These are phyloP conservation scores for Eugnorisma glareosa DNA, from an alignment of 2,888 invertebrate genomes.

Conservation along the genomic window DNA sequence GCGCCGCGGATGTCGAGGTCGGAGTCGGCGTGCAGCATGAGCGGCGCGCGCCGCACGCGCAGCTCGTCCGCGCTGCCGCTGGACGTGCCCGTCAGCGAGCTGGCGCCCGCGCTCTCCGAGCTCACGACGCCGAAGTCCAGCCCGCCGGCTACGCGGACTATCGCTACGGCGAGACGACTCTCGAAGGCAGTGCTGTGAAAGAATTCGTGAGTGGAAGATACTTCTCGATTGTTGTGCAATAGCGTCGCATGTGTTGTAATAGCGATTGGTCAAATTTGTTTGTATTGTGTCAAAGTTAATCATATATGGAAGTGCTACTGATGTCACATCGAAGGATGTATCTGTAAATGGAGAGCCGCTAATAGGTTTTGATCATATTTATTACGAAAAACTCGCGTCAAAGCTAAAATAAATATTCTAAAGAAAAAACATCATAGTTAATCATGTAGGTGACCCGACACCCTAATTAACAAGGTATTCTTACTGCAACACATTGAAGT, in stretches of 20 bases:
- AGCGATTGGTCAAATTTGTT: neutral
- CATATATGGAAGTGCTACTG: neutral
- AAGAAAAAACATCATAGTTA: neutral
- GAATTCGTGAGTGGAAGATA: neutral
- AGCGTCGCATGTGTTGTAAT: no score
- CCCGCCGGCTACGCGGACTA: conserved; percentile 96
- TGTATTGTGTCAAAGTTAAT: neutral
- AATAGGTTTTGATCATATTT: conserved; percentile 6
- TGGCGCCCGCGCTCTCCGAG: conserved; percentile 84
- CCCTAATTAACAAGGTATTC: conserved; percentile 74
- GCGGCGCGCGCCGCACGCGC: conserved; percentile 81
- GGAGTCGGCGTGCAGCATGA: conserved; percentile 93
- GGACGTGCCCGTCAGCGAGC: conserved; percentile 84
- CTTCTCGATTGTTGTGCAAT: neutral
- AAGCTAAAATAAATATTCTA: neutral
- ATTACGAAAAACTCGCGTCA: neutral
- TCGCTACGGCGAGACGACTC: conserved; percentile 96
- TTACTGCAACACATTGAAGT: conserved; percentile 98
- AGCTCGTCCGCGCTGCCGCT: conserved; percentile 85
- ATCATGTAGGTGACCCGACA: neutral
- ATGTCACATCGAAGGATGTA: conserved; percentile 14
- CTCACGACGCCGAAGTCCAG: conserved; percentile 93
- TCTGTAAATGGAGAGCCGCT: neutral
- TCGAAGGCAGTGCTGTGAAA: conserved; percentile 96
- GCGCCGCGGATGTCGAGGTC: conserved; percentile 91